Conservation (phyloP, 37 sponge, comb jelly and placozoan genomes). For the Beroe ovata region DNA sequence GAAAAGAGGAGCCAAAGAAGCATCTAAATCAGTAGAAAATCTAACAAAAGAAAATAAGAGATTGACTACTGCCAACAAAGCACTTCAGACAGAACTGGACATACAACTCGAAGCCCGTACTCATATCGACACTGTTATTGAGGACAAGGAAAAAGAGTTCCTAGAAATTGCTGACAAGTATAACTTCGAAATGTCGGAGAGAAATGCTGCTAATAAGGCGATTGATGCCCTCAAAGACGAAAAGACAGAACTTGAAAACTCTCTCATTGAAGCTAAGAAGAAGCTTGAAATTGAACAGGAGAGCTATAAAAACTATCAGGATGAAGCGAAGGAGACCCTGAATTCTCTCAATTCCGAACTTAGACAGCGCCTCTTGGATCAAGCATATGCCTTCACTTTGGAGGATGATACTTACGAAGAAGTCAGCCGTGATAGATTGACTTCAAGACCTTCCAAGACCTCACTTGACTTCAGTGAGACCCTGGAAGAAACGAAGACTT, state of each 20-base stretch:
- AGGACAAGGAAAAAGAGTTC: conserved; percentile 59
- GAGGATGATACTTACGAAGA: neutral
- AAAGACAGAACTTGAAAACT: neutral
- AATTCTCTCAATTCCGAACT: conserved; percentile 16
- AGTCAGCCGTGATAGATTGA: neutral
- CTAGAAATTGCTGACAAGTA: conserved; percentile 14
- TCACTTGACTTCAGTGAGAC: conserved; percentile 21
- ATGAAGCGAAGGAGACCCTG: neutral
- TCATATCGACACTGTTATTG: conserved; percentile 30
- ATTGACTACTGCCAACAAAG: conserved; percentile 1
- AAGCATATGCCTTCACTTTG: conserved; percentile 37
- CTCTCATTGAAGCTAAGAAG: conserved; percentile 13
- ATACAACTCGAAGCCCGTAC: conserved; percentile 16
- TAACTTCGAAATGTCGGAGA: conserved; percentile 22
- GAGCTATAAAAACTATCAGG: neutral
- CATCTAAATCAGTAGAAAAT: neutral
- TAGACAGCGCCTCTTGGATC: conserved; percentile 28
- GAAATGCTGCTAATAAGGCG: conserved; percentile 6
- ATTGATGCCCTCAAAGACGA: neutral
- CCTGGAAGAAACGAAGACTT: conserved; percentile 15
- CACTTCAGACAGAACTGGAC: conserved; percentile 51
- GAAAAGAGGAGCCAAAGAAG: neutral
- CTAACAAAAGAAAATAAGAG: conserved; percentile 3
- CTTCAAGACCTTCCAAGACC: neutral
- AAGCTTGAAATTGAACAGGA: conserved; percentile 4